Evolutionary conservation across 1,140 invertebrate species (phyloP), one percentile per base, ranked within the genome.

Genomic region (Hylaeus volcanicus): DNA sequence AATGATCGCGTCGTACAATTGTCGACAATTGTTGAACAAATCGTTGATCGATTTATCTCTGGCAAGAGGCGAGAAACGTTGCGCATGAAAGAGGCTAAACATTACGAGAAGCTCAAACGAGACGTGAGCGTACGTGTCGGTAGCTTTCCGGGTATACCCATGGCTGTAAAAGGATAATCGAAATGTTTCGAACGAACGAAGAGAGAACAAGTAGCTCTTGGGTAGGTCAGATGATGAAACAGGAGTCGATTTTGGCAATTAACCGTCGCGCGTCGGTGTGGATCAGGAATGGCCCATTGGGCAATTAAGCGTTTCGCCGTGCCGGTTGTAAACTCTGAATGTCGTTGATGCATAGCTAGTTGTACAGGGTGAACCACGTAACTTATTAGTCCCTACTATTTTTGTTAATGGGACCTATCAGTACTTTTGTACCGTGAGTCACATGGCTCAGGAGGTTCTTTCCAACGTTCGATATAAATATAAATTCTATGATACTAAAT

Each of bases 21-120:
- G 37, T 51, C 55, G 75, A 72, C 43, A 63, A 63, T 64, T n/a
- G 37, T 72, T 53, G 37, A 71, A 60, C 75, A 53, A 74, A 74
- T 84, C 76, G 53, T 80, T 75, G 48, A 84, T 85, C 74, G 55
- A 77, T 64, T 58, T 61, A 14, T 61, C 26, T n/a, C 41, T 69
- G 70, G 60, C n/a, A 56, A 84, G 60, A 60, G 82, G 61, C 53
- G 56, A n/a, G 74, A 65, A 77, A 77, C 60, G 79, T 75, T 26
- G 65, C n/a, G n/a, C 51, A 11, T 43, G 5, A 12, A 60, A 53
- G 72, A 60, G 53, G 56, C n/a, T 37, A 26, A 15, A 51, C 48
- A 64, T 14, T 45, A 77, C 45, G 66, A 72, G 12, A 65, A 80
- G 76, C 74, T 80, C 61, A 37, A 66, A 56, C 41, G 8, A 66